Percentiles rank a stretch among this genome's conserved stretches.
Conservation (phyloP, 23 tunicate species). For the Trididemnum nubilum region DNA sequence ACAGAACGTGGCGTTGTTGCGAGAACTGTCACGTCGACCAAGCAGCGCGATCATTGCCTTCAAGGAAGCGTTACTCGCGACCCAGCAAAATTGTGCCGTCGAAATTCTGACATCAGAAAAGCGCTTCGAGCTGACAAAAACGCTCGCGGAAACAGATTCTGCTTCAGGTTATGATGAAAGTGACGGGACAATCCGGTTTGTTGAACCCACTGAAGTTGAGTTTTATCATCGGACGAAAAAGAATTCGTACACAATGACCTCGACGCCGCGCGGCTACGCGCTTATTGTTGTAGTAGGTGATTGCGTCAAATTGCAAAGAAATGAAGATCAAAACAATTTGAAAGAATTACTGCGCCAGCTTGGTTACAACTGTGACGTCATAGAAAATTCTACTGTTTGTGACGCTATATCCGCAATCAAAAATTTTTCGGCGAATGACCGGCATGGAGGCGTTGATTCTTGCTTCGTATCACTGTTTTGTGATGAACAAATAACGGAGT, state of each 20-base stretch:
- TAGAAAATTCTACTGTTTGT: neutral
- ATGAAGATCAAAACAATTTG: neutral
- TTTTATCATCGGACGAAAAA: neutral
- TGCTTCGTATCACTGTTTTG: neutral
- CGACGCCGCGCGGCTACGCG: neutral
- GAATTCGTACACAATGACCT: neutral
- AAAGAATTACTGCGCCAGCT: neutral
- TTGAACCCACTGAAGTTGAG: neutral
- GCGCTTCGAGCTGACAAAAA: neutral
- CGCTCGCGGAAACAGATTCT: neutral
- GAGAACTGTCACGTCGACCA: neutral
- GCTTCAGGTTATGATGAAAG: neutral
- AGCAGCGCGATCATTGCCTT: neutral
- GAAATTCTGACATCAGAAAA: neutral
- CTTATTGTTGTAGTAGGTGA: neutral
- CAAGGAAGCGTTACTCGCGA: neutral
- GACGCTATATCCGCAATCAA: neutral
- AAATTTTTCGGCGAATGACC: neutral
- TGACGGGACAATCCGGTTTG: neutral
- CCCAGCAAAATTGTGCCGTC: neutral
- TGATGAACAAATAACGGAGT: neutral
- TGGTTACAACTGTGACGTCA: neutral
- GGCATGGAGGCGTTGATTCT: neutral
- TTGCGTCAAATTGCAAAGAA: neutral
- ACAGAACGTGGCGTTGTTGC: neutral